Percentiles rank a stretch among this genome's conserved stretches.
Conservation (phyloP, 2,888 invertebrate species). For the Melipona beecheii region DNA sequence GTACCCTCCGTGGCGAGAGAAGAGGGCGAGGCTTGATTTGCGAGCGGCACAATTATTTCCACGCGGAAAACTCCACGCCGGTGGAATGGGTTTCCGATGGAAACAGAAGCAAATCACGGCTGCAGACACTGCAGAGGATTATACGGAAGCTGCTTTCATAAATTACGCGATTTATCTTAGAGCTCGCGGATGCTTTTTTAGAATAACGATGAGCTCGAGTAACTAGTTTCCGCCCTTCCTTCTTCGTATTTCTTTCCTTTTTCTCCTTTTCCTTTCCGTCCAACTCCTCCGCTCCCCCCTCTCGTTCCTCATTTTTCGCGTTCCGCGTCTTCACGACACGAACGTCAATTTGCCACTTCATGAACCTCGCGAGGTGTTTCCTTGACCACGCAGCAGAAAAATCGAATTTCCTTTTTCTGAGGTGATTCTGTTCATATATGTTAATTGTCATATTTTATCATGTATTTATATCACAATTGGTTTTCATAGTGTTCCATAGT, state of each 20-base stretch:
- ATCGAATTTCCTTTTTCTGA: constrained; percentile 42
- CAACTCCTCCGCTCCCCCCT: too few species aligned
- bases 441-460: too few species aligned
- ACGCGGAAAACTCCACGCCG: constrained; percentile 7
- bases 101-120: constrained; percentile 53
- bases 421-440: neutral
- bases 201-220: constrained; percentile 57
- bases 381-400: constrained; percentile 43
- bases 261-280: too few species aligned
- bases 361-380: constrained; percentile 41
- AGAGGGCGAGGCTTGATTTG: constrained; percentile 27
- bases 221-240: constrained; percentile 23
- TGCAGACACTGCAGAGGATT: constrained; percentile 42
- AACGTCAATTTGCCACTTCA: constrained; percentile 49
- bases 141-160: constrained; percentile 58
- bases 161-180: constrained; percentile 61
- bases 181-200: constrained; percentile 35
- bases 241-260: too few species aligned
- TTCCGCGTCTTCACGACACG: neutral
- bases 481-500: too few species aligned
- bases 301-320: neutral
- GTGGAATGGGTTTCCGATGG: constrained; percentile 46
- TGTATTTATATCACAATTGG: too few species aligned
- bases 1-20: neutral
- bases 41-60: constrained; percentile 42